Evolutionary conservation across 2,888 invertebrate species (phyloP), one percentile per base, ranked within the genome.

Genomic region (Zaprionus bogoriensis): DNA sequence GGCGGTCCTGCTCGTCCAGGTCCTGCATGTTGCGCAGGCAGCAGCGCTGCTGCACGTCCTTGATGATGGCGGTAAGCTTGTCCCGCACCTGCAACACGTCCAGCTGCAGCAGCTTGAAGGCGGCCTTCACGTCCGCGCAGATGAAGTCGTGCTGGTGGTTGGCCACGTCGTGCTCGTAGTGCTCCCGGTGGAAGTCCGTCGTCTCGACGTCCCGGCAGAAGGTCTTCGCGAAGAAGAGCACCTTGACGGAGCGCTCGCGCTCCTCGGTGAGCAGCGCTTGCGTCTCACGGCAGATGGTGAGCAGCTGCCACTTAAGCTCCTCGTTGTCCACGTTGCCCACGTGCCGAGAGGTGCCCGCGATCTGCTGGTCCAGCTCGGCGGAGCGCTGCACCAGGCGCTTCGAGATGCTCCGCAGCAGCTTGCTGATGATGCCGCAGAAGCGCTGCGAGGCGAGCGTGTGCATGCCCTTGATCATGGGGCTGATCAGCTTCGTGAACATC

Each of bases 401-500:
- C 0, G 92, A 91, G 52, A 93, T 92, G 32, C 89, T 90, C 44
- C 90, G 88, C 52, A 93, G 73, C 55, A 93, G 89, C 30, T 91
- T 90, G 27, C 92, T 90, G 45, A 93, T 90, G 59, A 93, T 92
- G 44, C 88, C 85, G 94, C 96, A 95, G 91, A 97, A 97, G 67
- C 95, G 94, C 45, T 93, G 92, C 0, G 95, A 95, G 41, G 96
- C 95, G 51, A 95, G 92, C 20, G 93, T 92, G 74, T 95, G 94
- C 74, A 96, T 97, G 53, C 94, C 94, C 7, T 93, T 92, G 74
- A 96, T 94, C 90, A 95, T 93, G n/a, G 94, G 93, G 72, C 95
- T 95, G 51, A 96, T 94, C 1, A 94, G 92, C 84, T 95, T 95
- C 0, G 96, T 95, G 91, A 98, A 98, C 71, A 93, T 93, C 97